Conservation (phyloP, 2,113 vertebrate species). For the Takifugu bimaculatus region DNA sequence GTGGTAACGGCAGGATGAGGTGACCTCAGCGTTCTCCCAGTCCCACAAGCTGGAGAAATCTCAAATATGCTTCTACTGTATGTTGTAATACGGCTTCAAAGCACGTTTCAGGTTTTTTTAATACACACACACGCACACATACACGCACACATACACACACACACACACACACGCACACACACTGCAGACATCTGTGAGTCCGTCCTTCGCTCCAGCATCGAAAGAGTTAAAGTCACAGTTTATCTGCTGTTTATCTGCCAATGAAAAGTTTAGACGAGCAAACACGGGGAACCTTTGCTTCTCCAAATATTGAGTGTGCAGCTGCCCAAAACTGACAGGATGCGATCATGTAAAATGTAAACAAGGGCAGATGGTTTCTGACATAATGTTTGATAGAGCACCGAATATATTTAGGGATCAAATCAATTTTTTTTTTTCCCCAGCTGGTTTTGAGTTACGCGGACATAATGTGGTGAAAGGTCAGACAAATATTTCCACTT, state of each 20-base stretch:
- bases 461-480: neutral
- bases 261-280: constrained; percentile 25
- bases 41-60: no score
- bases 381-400: neutral
- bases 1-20: neutral
- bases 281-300: constrained; percentile 35
- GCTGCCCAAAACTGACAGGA: neutral
- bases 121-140: no score
- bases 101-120: no score
- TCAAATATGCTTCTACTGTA: no score
- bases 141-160: no score
- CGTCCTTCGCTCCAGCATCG: constrained; percentile 11
- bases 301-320: constrained; percentile 21
- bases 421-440: no score
- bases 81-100: no score
- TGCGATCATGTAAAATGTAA: neutral
- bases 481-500: neutral
- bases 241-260: constrained; percentile 25
- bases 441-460: no score
- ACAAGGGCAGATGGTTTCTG: neutral
- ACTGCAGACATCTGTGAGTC: neutral
- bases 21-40: neutral
- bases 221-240: constrained; percentile 25
- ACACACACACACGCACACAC: no score
- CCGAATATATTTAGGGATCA: no score